Evolutionary conservation across 30 jellyfish, hydroid and myxozoan genomes (phyloP).

Genomic region (Hydractinia symbiolongicarpus): DNA sequence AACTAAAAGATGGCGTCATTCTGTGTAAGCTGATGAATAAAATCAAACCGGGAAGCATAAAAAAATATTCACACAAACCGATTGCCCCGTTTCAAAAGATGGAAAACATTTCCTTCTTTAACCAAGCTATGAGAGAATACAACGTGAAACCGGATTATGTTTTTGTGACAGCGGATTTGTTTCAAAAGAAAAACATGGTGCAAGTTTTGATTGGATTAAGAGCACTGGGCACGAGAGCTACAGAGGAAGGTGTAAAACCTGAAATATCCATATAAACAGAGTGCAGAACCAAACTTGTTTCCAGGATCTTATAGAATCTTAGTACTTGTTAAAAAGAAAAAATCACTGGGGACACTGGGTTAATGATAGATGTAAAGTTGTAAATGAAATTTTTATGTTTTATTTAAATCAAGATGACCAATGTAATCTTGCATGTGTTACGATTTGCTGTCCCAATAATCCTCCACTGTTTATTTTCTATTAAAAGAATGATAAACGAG

Average conservation of each 20-base stretch:
- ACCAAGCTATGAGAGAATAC: conserved; percentile 25
- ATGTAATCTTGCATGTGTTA: too few species aligned
- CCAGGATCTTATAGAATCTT: too few species aligned
- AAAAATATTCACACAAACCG: not conserved
- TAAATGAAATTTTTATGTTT: too few species aligned
- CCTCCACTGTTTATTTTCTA: too few species aligned
- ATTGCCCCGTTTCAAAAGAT: conserved; percentile 15
- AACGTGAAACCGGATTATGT: conserved; percentile 9
- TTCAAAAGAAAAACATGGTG: conserved; percentile 7
- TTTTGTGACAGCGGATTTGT: conserved; percentile 16
- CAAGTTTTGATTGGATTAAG: conserved; percentile 3
- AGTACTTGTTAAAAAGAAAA: too few species aligned
- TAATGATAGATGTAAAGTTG: too few species aligned
- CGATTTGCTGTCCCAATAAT: too few species aligned
- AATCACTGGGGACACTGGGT: too few species aligned
- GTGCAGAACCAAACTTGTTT: too few species aligned
- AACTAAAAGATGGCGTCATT: conserved; percentile 7
- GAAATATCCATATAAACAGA: not conserved
- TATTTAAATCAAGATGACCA: too few species aligned
- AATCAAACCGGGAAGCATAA: not conserved
- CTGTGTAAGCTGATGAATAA: conserved; percentile 25
- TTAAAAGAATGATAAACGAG: too few species aligned
- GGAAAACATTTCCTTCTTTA: conserved; percentile 15
- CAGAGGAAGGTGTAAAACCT: conserved; percentile 7
- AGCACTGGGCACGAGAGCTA: conserved; percentile 3